Evolutionary conservation across 2,888 invertebrate genomes (phyloP).

Genomic region (Agriotes lineatus): DNA sequence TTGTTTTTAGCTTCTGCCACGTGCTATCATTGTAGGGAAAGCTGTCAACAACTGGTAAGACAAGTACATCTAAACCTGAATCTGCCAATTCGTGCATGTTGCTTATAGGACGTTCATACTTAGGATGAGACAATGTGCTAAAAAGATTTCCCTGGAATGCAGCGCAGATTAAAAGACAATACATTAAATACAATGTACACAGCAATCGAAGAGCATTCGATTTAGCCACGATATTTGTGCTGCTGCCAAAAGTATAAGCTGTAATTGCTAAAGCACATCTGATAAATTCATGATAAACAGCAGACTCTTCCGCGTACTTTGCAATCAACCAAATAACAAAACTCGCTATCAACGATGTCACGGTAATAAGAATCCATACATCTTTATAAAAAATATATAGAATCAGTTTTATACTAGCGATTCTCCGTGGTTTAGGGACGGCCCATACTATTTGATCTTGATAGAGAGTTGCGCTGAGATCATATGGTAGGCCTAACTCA

Average conservation of each 20-base stretch:
- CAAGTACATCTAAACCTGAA: not conserved
- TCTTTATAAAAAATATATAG: not conserved
- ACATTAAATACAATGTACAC: not conserved
- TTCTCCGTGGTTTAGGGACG: not conserved
- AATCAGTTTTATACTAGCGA: not conserved
- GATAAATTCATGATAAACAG: not conserved
- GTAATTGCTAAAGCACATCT: not conserved
- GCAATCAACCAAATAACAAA: not conserved
- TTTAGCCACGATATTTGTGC: not conserved
- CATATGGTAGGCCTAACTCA: not conserved
- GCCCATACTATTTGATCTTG: not conserved
- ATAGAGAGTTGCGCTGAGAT: not conserved
- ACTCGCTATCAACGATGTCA: not conserved
- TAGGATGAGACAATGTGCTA: no score
- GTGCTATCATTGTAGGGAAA: not conserved
- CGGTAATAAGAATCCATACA: not conserved
- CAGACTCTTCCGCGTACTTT: not conserved
- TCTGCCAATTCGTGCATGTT: not conserved
- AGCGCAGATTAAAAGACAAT: not conserved
- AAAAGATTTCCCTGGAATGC: no score
- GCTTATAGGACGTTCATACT: not conserved
- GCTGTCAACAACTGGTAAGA: not conserved
- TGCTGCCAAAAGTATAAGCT: not conserved
- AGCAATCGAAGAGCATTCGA: not conserved
- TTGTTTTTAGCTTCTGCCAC: not conserved